A percentile compares a stretch with the other conserved stretches of the same genome.
Evolutionary conservation across 2,113 vertebrate genomes (phyloP).

Genomic region (Casuarius casuarius): DNA sequence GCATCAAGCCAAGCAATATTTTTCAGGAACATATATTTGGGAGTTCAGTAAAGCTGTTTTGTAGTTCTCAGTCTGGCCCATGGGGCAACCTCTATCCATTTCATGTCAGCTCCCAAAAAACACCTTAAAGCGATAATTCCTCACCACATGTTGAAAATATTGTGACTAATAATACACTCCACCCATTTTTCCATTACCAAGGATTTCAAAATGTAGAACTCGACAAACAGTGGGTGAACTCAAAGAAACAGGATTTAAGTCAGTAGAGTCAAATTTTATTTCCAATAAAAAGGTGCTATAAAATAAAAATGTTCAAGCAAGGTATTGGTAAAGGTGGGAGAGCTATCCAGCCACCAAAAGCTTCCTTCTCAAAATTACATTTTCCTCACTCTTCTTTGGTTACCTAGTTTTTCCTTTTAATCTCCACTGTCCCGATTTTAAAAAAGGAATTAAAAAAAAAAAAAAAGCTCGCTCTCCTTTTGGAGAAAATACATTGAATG

Average conservation of each 20-base stretch:
- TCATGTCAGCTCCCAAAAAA: neutral
- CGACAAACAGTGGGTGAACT: neutral
- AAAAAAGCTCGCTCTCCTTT: neutral
- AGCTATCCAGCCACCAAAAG: neutral
- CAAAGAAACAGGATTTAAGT: neutral
- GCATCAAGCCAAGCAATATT: neutral
- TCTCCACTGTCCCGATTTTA: too few relatives aligned
- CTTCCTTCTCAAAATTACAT: neutral
- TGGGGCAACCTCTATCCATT: neutral
- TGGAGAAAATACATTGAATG: neutral
- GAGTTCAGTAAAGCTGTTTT: neutral
- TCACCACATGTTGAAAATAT: constrained; percentile 24
- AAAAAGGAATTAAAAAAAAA: neutral
- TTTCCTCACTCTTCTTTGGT: neutral
- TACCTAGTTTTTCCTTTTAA: neutral
- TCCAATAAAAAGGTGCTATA: neutral
- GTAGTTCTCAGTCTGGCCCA: neutral
- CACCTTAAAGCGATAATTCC: neutral
- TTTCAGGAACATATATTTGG: neutral
- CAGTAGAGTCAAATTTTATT: neutral
- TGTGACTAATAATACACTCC: constrained; percentile 32
- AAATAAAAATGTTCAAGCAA: neutral
- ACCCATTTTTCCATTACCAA: constrained; percentile 1
- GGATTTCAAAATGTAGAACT: constrained; percentile 22
- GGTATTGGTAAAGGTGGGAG: neutral